Evolutionary conservation across 2,113 vertebrate genomes (phyloP), one percentile per base, ranked within the genome.

Genomic region (Condylura cristata): DNA sequence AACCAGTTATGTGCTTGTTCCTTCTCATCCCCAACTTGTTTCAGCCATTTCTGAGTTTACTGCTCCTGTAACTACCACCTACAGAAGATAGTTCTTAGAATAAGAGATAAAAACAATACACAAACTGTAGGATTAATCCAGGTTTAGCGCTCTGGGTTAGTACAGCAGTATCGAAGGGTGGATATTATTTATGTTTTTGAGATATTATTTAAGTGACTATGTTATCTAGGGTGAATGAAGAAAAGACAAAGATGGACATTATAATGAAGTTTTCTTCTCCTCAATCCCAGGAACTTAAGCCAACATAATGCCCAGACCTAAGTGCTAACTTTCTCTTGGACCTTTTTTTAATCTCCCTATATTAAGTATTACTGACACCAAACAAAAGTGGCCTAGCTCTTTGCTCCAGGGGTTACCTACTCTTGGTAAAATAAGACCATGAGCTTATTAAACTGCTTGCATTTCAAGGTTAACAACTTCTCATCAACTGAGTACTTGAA

Each of bases 401-500:
- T 86, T 65, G 84, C 37, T 71, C 44, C 17, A 72, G 20, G 32
- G 68, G 91, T 58, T 82, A 79, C 0, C 13, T 37, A 12, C 32
- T 86, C 51, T 39, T 95, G 30, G 60, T 61, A 88, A 56, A 81
- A 85, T 51, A 66, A 84, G 14, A 85, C 14, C 22, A 8, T 28
- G n/a, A 75, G 30, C 24, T 28, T 51, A 70, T 89, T 82, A 51
- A 88, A 41, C 56, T 61, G 30, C 30, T 79, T 82, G 22, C 11
- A 61, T 79, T 72, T 85, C 48, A n/a, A 93, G 46, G 66, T 44
- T 82, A 83, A 71, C 48, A 60, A n/a, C 58, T 84, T 71, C 74
- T 84, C 58, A 75, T 90, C n/a, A 66, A 66, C n/a, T 58, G 61
- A 92, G 13, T 61, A 46, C 28, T 85, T 81, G 24, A 76, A 97